Base-by-base conservation (phyloP, 2,797 vertebrate genomes). In the Macropus fuliginosus region DNA sequence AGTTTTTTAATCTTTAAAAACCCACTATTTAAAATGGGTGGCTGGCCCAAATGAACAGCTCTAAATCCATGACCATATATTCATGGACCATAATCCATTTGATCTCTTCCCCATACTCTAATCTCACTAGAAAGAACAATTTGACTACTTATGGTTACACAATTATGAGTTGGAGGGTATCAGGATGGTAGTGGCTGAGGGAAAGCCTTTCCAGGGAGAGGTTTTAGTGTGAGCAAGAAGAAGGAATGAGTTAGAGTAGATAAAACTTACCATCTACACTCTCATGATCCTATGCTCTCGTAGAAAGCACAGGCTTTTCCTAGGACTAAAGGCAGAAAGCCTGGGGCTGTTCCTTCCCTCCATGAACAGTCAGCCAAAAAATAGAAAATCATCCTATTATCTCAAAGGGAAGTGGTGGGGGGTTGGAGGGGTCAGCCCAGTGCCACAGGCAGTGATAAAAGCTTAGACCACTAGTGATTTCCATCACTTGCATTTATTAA, bases 401-500 rank as follows among this genome's bases (percentile, higher is more conserved):
- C 0, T 0, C 93, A 18, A 28, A 93, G 94, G 93, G 93, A 96
- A 97, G 96, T 46, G 90, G 57, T 0, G 6, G 87, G 56, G 97
- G 97, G 95, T 96, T 91, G 24, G 93, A 91, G 91, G 94, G 97
- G 97, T 97, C 96, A 97, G 91, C 46, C 27, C 62, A 5, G 50
- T 91, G 97, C 95, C 92, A 52, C 94, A 96, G 95, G 96, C 96
- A 96, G 93, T 0, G 24, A 96, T 97, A 95, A 97, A 95, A 92
- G 92, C 89, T 91, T 21, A 52, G 94, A 31, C 91, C 93, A 46
- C 93, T 95, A 96, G 90, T 97, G 97, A 97, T 96, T 96, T 40
- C 96, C 92, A 91, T 28, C 87, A 56, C 14, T 54, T 95, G 95
- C 95, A 97, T 94, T 97, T 95, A 97, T 97, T 97, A 96, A 98